A percentile compares a stretch with the other conserved stretches of the same genome.
phyloP scores from a whole-genome alignment of 1,140 invertebrate species.

The Mizuhopecten yessoensis region DNA sequence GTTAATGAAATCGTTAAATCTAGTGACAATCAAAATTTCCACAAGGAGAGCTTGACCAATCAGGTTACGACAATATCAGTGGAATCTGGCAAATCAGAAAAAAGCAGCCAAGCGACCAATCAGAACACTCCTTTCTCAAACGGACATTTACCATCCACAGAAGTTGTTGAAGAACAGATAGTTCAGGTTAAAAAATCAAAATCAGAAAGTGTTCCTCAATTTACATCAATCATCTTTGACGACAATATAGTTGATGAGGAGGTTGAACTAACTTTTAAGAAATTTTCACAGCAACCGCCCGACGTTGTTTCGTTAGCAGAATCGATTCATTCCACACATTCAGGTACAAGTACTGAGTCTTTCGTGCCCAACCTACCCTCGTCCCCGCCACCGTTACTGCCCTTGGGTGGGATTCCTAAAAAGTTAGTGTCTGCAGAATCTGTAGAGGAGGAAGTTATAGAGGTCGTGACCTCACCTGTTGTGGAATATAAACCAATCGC shows the following conservation, averaged over 20 bases:
- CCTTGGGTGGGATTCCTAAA: slow-evolving; percentile 21
- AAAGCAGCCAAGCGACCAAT: not conserved
- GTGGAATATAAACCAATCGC: slow-evolving; percentile 12
- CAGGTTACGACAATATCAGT: not conserved
- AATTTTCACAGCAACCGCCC: not conserved
- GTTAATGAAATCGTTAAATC: not conserved
- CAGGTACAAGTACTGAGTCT: slow-evolving; percentile 15
- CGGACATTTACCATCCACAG: not conserved
- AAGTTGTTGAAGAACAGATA: not conserved
- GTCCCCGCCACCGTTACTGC: not conserved
- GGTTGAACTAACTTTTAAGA: slow-evolving; percentile 9
- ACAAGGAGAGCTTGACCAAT: not conserved
- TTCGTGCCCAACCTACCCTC: not conserved
- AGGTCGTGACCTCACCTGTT: not conserved
- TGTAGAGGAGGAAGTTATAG: not conserved
- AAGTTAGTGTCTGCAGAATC: slow-evolving; percentile 3
- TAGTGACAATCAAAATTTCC: not conserved
- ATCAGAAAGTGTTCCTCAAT: slow-evolving; percentile 19
- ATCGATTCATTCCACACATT: slow-evolving; percentile 1
- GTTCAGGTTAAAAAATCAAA: not conserved
- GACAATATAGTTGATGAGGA: slow-evolving; percentile 16
- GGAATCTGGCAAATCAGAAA: too few relatives aligned
- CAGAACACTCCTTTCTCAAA: not conserved
- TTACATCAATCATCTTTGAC: not conserved
- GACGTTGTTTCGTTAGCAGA: not conserved